These are phyloP conservation scores for Salticus scenicus DNA, from an alignment of 2,888 invertebrate species.

Conservation along the genomic window DNA sequence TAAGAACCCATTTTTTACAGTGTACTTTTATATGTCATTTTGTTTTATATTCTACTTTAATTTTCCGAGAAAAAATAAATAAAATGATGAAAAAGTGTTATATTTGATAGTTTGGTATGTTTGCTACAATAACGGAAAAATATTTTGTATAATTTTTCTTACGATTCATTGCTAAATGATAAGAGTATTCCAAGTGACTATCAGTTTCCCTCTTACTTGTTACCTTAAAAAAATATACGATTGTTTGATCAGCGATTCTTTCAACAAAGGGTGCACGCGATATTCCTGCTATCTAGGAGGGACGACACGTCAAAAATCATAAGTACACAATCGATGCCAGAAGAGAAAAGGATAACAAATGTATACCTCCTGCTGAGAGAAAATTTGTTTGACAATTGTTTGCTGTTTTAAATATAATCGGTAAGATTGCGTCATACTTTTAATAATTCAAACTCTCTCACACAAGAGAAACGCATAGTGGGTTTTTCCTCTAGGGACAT, in stretches of 20 bases:
- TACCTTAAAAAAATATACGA: background rate
- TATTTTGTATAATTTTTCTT: too few species aligned
- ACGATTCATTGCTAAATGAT: background rate
- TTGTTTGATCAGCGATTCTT: conserved; percentile 9
- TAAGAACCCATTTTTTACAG: too few species aligned
- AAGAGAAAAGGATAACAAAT: conserved; percentile 27
- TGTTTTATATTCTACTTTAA: too few species aligned
- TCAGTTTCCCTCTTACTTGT: background rate
- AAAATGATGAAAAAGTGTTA: too few species aligned
- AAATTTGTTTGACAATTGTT: background rate
- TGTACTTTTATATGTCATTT: too few species aligned
- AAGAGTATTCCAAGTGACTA: background rate
- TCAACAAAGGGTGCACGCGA: background rate
- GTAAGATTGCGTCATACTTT: background rate
- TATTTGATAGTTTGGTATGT: too few species aligned
- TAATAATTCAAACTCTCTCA: background rate
- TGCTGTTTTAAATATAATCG: background rate
- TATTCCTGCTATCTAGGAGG: background rate
- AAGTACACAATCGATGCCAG: background rate
- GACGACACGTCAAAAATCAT: background rate
- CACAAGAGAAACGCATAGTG: background rate
- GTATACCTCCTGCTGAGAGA: conserved; percentile 57
- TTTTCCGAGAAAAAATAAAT: too few species aligned
- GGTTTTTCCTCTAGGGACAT: too few species aligned
- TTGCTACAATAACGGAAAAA: too few species aligned